phyloP scores from a whole-genome alignment of 35 echinoderm and acorn worm species.

The Amphiura filiformis region DNA sequence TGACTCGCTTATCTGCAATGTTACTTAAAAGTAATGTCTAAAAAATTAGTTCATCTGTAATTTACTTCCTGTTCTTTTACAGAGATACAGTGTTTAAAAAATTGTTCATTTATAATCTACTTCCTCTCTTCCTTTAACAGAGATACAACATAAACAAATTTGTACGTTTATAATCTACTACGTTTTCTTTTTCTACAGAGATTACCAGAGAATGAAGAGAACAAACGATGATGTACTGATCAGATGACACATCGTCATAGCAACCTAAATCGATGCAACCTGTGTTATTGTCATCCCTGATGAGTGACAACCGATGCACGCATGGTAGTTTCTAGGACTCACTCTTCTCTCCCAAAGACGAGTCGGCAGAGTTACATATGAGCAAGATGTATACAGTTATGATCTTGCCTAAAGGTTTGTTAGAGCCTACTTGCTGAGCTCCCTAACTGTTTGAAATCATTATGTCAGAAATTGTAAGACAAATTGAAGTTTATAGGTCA shows the following conservation, averaged over 20 bases:
- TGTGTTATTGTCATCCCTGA: neutral
- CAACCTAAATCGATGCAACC: neutral
- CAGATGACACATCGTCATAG: neutral
- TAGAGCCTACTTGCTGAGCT: neutral
- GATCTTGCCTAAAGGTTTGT: neutral
- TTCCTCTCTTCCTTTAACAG: neutral
- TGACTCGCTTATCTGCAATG: neutral
- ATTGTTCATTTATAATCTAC: neutral
- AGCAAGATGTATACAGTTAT: neutral
- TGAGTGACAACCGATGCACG: neutral
- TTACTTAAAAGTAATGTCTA: neutral
- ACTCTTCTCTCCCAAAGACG: too few relatives aligned
- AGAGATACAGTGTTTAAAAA: neutral
- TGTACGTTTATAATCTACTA: too few relatives aligned
- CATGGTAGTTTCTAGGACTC: neutral
- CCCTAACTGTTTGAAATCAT: too few relatives aligned
- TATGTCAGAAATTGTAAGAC: too few relatives aligned
- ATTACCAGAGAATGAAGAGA: neutral
- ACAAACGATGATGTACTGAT: neutral
- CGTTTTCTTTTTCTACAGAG: neutral
- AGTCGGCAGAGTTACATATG: too few relatives aligned
- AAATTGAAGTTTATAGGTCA: too few relatives aligned
- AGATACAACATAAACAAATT: too few relatives aligned
- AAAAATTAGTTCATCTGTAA: neutral
- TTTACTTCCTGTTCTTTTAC: neutral